phyloP scores from a whole-genome alignment of 2,888 invertebrate species.

The Adelognathus sp. region DNA sequence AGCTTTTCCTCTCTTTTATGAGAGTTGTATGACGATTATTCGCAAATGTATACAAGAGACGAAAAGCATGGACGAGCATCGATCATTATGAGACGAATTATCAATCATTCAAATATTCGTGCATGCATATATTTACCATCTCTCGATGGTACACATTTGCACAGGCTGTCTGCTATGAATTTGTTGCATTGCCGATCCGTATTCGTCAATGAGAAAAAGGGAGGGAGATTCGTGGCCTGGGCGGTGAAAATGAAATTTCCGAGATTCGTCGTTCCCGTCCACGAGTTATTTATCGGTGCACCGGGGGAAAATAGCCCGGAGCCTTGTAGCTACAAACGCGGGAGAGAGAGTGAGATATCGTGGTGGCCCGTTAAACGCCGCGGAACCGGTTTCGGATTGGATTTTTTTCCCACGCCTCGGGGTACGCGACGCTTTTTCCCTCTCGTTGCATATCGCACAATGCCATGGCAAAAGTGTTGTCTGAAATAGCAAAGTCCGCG shows the following conservation, averaged over 20 bases:
- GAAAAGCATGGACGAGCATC: too few relatives aligned
- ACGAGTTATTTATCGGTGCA: slow-evolving; percentile 53
- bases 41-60: too few relatives aligned
- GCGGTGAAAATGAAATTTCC: slow-evolving; percentile 54
- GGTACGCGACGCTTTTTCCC: slow-evolving; percentile 32
- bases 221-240: neutral
- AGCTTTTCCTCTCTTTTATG: neutral
- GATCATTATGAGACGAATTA: too few relatives aligned
- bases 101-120: neutral
- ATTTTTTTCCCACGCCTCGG: slow-evolving; percentile 65
- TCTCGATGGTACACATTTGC: neutral
- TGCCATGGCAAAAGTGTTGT: slow-evolving; percentile 60
- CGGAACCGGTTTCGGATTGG: slow-evolving; percentile 69
- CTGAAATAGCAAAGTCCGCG: neutral
- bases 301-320: slow-evolving; percentile 61
- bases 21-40: too few relatives aligned
- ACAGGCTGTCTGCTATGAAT: neutral
- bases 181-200: neutral
- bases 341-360: neutral
- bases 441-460: slow-evolving; percentile 1
- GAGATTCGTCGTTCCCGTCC: slow-evolving; percentile 40
- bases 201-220: neutral
- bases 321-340: slow-evolving; percentile 23
- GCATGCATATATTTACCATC: neutral
- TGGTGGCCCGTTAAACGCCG: slow-evolving; percentile 63